phyloP scores from a whole-genome alignment of 2,113 vertebrate genomes.

The Hippotragus niger region DNA sequence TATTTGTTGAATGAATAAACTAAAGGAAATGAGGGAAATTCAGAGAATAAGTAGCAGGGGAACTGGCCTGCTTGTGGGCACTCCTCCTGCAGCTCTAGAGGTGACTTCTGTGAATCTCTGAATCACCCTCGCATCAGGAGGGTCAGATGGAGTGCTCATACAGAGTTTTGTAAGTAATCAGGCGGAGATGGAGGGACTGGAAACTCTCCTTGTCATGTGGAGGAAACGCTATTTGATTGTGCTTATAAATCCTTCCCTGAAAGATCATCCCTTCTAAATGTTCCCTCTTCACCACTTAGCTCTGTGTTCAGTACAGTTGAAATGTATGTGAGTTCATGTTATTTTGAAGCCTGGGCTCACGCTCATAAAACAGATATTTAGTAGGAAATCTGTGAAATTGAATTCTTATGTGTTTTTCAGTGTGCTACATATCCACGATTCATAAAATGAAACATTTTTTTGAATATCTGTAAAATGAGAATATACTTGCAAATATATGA shows the following conservation, averaged over 20 bases:
- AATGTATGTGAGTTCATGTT: background rate
- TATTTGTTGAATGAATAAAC: background rate
- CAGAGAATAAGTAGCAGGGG: background rate
- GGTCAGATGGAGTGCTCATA: background rate
- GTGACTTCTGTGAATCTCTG: background rate
- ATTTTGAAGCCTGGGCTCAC: conserved; percentile 29
- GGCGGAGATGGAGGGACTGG: background rate
- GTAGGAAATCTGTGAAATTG: conserved; percentile 8
- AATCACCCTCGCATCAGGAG: background rate
- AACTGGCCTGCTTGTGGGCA: background rate
- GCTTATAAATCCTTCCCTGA: background rate
- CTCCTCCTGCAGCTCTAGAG: background rate
- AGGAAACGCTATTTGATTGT: background rate
- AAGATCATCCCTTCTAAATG: background rate
- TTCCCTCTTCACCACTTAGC: background rate
- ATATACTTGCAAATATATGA: conserved; percentile 20
- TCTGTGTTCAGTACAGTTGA: background rate
- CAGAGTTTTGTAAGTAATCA: background rate
- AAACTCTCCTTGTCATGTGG: background rate
- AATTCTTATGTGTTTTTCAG: background rate
- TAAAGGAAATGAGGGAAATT: background rate
- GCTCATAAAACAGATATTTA: conserved; percentile 5
- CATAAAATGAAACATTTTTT: background rate
- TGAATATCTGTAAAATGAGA: conserved; percentile 9
- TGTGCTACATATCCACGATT: background rate